phyloP scores from a whole-genome alignment of 2,797 vertebrate genomes.

The Lates japonicus region DNA sequence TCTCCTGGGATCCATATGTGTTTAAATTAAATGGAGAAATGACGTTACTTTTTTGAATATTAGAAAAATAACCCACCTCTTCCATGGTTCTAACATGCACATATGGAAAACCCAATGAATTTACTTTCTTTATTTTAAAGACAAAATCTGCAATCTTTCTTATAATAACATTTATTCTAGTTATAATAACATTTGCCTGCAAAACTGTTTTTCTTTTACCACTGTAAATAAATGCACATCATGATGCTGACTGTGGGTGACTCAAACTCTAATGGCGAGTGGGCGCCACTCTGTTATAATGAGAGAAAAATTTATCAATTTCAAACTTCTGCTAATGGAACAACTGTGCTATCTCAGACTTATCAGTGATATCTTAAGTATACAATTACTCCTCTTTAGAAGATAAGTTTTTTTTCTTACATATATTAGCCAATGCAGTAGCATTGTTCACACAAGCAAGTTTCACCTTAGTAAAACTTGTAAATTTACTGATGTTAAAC shows the following conservation, averaged over 20 bases:
- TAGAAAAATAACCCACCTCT: neutral
- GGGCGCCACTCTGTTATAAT: neutral
- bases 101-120: neutral
- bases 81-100: neutral
- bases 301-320: neutral
- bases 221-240: neutral
- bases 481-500: too few relatives aligned
- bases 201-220: neutral
- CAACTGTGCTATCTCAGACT: too few relatives aligned
- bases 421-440: too few relatives aligned
- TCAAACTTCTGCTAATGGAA: too few relatives aligned
- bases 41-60: neutral
- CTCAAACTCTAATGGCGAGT: neutral
- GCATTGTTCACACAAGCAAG: too few relatives aligned
- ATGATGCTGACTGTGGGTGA: neutral
- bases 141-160: neutral
- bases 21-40: too few relatives aligned
- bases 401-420: too few relatives aligned
- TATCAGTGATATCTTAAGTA: too few relatives aligned
- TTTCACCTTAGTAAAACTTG: too few relatives aligned
- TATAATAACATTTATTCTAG: too few relatives aligned
- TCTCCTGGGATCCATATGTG: too few relatives aligned
- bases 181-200: neutral
- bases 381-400: too few relatives aligned
- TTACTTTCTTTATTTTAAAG: neutral